These are phyloP conservation scores for Chelmon rostratus DNA, from an alignment of 2,797 vertebrate genomes.

Conservation along the genomic window DNA sequence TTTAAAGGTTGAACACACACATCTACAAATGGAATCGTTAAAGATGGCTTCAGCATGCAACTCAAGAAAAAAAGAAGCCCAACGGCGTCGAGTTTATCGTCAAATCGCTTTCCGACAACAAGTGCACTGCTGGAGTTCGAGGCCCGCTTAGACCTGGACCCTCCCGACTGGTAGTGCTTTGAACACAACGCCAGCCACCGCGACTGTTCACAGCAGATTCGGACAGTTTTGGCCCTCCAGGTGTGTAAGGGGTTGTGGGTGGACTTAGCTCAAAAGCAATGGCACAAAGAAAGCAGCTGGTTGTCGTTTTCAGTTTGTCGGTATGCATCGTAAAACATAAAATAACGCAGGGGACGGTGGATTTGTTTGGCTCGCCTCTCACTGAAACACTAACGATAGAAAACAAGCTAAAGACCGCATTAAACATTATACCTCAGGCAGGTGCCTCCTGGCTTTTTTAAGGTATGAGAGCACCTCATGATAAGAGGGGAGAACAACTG, in stretches of 20 bases:
- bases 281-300: slow-evolving; percentile 63
- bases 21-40: slow-evolving; percentile 33
- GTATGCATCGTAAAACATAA: slow-evolving; percentile 22
- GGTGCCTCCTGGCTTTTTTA: slow-evolving; percentile 57
- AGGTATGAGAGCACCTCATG: slow-evolving; percentile 64
- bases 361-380: slow-evolving; percentile 51
- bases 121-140: slow-evolving; percentile 61
- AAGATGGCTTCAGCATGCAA: slow-evolving; percentile 59
- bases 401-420: slow-evolving; percentile 49
- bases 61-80: slow-evolving; percentile 45
- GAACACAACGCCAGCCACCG: slow-evolving; percentile 9
- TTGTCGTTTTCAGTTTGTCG: slow-evolving; percentile 23
- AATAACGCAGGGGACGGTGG: slow-evolving; percentile 13
- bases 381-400: slow-evolving; percentile 46
- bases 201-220: slow-evolving; percentile 21
- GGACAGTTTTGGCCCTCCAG: slow-evolving; percentile 8
- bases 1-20: slow-evolving; percentile 59
- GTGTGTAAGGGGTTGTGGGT: slow-evolving; percentile 23
- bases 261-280: slow-evolving; percentile 43
- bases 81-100: slow-evolving; percentile 33
- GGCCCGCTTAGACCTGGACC: slow-evolving; percentile 10
- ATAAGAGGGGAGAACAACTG: slow-evolving; percentile 72
- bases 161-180: slow-evolving; percentile 4
- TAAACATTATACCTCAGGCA: slow-evolving; percentile 42
- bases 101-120: slow-evolving; percentile 17